A percentile compares a stretch with the other conserved stretches of the same genome.
Evolutionary conservation across 2,797 vertebrate species (phyloP).

Genomic region (Sparidentex hasta): DNA sequence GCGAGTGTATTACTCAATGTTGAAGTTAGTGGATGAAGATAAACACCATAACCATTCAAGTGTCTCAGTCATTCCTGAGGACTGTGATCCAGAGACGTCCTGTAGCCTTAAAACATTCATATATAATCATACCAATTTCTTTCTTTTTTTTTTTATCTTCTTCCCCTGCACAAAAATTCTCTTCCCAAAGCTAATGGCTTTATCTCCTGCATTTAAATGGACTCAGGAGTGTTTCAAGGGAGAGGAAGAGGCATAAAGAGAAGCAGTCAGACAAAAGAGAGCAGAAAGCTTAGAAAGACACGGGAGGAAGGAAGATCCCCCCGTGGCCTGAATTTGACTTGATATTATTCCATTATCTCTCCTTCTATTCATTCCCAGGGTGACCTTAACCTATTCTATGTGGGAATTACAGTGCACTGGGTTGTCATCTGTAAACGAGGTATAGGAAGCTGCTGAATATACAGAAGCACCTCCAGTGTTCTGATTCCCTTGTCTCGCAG

Average conservation of each 20-base stretch:
- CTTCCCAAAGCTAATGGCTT: conserved; percentile 41
- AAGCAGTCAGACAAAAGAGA: conserved; percentile 19
- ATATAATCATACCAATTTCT: conserved; percentile 4
- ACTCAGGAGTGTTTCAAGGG: conserved; percentile 27
- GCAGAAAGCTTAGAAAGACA: conserved; percentile 32
- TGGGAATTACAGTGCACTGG: conserved; percentile 51
- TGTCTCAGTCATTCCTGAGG: conserved; percentile 47
- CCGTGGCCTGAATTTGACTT: conserved; percentile 48
- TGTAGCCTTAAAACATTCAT: conserved; percentile 28
- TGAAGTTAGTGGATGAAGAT: conserved; percentile 59
- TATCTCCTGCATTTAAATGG: conserved; percentile 50
- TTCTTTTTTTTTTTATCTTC: conserved; percentile 32
- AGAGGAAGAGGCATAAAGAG: conserved; percentile 39
- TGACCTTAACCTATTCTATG: conserved; percentile 41
- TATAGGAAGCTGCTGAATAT: conserved; percentile 2
- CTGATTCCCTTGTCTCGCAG: neutral
- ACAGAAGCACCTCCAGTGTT: neutral
- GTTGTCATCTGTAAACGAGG: conserved; percentile 45
- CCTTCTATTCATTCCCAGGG: conserved; percentile 18
- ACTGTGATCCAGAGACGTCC: conserved; percentile 33
- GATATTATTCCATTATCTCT: conserved; percentile 57
- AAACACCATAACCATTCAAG: conserved; percentile 65
- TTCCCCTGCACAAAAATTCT: conserved; percentile 1
- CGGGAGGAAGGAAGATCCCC: conserved; percentile 43
- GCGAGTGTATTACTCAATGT: conserved; percentile 58